phyloP scores from a whole-genome alignment of 2,888 invertebrate genomes.

The Deroplatys truncata region DNA sequence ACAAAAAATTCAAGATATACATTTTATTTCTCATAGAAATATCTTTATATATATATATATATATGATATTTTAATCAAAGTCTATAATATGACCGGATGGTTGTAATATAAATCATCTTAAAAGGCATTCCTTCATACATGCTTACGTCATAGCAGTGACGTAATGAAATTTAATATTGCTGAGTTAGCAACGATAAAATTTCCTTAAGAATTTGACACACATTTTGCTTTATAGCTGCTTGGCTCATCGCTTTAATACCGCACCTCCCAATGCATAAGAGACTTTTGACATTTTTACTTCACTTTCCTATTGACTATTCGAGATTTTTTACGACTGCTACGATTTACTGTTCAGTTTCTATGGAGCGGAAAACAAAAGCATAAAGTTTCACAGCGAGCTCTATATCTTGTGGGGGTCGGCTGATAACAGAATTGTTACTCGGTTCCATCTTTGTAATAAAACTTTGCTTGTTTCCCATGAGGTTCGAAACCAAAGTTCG shows the following conservation, averaged over 20 bases:
- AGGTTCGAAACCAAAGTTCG: neutral
- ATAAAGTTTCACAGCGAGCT: neutral
- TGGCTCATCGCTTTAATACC: neutral
- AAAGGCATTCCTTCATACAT: too few relatives aligned
- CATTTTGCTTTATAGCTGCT: too few relatives aligned
- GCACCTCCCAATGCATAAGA: neutral
- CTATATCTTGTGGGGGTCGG: neutral
- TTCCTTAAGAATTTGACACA: too few relatives aligned
- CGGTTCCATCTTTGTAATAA: neutral
- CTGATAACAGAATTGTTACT: neutral
- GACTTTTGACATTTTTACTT: neutral
- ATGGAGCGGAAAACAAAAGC: conserved; percentile 5
- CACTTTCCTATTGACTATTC: neutral
- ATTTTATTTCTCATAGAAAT: too few relatives aligned
- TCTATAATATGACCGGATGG: too few relatives aligned
- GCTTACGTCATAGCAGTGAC: too few relatives aligned
- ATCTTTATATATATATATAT: too few relatives aligned
- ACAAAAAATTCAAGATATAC: too few relatives aligned
- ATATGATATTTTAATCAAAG: too few relatives aligned
- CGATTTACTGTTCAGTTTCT: neutral
- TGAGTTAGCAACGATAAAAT: too few relatives aligned
- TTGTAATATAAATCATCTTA: too few relatives aligned
- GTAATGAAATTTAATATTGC: too few relatives aligned
- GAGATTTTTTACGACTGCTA: neutral
- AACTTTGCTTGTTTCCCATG: neutral